phyloP scores from a whole-genome alignment of 2,888 invertebrate genomes.

The Hermaeophaga mercurialis region DNA sequence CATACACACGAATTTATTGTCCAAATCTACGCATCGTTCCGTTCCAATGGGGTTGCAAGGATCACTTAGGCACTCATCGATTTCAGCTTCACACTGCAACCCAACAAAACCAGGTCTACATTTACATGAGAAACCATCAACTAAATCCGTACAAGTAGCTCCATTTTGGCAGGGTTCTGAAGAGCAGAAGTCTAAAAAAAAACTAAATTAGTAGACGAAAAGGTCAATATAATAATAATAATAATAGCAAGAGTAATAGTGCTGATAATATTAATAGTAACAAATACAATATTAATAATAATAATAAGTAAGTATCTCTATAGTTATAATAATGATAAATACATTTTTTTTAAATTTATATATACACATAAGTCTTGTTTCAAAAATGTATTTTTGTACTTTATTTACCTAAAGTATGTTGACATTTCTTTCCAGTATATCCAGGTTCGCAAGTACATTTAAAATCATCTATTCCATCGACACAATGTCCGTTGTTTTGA shows the following conservation, averaged over 20 bases:
- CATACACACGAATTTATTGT: conserved; percentile 84
- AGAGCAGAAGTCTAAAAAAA: conserved; percentile 76
- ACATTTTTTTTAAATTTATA: no score
- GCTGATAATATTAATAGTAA: no score
- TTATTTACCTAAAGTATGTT: conserved; percentile 63
- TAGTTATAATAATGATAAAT: no score
- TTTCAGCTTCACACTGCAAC: conserved; percentile 90
- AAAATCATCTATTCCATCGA: conserved; percentile 83
- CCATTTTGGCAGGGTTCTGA: conserved; percentile 91
- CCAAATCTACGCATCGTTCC: conserved; percentile 85
- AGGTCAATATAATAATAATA: no score
- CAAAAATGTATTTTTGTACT: no score
- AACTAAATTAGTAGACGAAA: conserved; percentile 81
- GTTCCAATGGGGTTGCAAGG: conserved; percentile 91
- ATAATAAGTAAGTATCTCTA: no score
- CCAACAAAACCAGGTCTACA: conserved; percentile 93
- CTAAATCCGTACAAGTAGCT: conserved; percentile 83
- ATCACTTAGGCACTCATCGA: conserved; percentile 89
- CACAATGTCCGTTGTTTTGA: conserved; percentile 89
- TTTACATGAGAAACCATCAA: conserved; percentile 90
- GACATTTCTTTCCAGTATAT: conserved; percentile 90
- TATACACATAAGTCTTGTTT: no score
- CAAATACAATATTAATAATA: no score
- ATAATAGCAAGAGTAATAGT: no score
- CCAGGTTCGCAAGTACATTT: conserved; percentile 92